Conservation (phyloP, 2,113 vertebrate genomes). For the Oreochromis tanganicae region DNA sequence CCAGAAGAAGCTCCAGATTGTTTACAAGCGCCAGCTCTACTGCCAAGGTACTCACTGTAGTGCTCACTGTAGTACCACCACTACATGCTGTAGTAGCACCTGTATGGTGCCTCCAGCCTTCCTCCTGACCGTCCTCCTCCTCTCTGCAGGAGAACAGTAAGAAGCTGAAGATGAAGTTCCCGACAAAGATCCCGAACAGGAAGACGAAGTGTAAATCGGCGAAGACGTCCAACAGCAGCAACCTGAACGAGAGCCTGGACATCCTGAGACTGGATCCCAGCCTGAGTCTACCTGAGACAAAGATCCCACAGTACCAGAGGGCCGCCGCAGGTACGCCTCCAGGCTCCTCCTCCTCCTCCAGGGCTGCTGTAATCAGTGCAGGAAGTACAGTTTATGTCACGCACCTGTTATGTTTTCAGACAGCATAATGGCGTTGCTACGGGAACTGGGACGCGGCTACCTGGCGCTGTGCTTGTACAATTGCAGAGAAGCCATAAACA, state of each 20-base stretch:
- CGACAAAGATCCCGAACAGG: slow-evolving; percentile 95
- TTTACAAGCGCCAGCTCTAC: slow-evolving; percentile 98
- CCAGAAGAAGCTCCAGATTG: slow-evolving; percentile 91
- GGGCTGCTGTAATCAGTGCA: neutral
- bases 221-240: slow-evolving; percentile 89
- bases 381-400: neutral
- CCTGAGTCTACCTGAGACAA: slow-evolving; percentile 81
- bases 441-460: slow-evolving; percentile 95
- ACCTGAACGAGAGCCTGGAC: slow-evolving; percentile 93
- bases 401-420: slow-evolving; percentile 66
- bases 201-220: slow-evolving; percentile 97
- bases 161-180: slow-evolving; percentile 99
- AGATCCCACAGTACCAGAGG: slow-evolving; percentile 89
- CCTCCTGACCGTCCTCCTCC: neutral
- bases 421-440: slow-evolving; percentile 91
- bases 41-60: slow-evolving; percentile 79
- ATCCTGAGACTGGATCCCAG: slow-evolving; percentile 89
- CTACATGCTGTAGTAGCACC: neutral
- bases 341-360: neutral
- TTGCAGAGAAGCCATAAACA: slow-evolving; percentile 92
- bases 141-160: slow-evolving; percentile 91
- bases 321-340: slow-evolving; percentile 86
- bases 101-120: neutral
- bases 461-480: slow-evolving; percentile 94
- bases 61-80: neutral